Percentiles rank a stretch among this genome's conserved stretches.
These are phyloP conservation scores for Drosophila funebris DNA, from an alignment of 1,140 invertebrate species.

Conservation along the genomic window DNA sequence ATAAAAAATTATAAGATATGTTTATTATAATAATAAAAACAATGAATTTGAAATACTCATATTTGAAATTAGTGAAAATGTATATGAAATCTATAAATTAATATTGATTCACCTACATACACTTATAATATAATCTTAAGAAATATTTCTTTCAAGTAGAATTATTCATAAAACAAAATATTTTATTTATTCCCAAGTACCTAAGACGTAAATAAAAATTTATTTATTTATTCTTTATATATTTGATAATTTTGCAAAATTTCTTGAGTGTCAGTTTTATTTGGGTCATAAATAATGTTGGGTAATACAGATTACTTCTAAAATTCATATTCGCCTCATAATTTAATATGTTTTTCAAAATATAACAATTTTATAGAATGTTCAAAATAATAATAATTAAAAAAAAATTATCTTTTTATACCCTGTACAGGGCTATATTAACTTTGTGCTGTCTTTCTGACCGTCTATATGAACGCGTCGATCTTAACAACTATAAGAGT, in stretches of 20 bases:
- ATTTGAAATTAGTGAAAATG: too few species aligned
- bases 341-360: constrained; percentile 17
- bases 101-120: neutral
- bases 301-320: constrained; percentile 10
- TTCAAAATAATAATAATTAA: constrained; percentile 31
- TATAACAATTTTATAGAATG: constrained; percentile 15
- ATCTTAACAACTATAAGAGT: too few species aligned
- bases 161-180: neutral
- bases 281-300: constrained; percentile 3
- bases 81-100: neutral
- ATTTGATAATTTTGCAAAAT: constrained; percentile 40
- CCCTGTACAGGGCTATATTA: constrained; percentile 5
- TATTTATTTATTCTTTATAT: neutral
- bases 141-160: neutral
- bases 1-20: too few species aligned
- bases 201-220: neutral
- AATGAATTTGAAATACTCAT: too few species aligned
- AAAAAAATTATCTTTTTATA: constrained; percentile 1
- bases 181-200: neutral
- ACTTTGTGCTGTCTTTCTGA: too few species aligned
- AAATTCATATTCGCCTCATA: constrained; percentile 19
- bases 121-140: neutral
- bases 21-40: too few species aligned
- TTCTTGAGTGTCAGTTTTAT: constrained; percentile 25
- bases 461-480: too few species aligned